Evolutionary conservation across 2,113 vertebrate species (phyloP).

Genomic region (Marcusenius ussheri): DNA sequence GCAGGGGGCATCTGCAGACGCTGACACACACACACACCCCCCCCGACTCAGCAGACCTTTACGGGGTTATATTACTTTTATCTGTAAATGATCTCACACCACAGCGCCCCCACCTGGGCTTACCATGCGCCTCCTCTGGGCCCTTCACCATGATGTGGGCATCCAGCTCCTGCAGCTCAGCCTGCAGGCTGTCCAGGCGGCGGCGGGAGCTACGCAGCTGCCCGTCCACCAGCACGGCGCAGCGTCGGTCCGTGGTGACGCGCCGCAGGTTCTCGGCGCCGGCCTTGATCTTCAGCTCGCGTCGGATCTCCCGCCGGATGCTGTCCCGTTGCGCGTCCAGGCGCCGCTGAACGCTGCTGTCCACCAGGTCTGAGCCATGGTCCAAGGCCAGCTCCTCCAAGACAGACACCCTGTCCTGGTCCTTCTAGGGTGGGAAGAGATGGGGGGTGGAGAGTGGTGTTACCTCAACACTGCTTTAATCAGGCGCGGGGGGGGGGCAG

Average conservation of each 20-base stretch:
- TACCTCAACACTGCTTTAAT: too few relatives aligned
- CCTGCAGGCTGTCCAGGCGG: conserved; percentile 66
- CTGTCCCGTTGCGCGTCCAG: conserved; percentile 61
- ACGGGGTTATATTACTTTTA: background rate
- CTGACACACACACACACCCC: background rate
- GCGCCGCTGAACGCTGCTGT: conserved; percentile 52
- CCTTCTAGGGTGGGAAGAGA: conserved; percentile 36
- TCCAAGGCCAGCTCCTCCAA: conserved; percentile 39
- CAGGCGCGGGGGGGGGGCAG: background rate
- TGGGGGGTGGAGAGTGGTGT: background rate
- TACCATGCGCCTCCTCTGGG: conserved; percentile 36
- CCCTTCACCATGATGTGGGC: conserved; percentile 63
- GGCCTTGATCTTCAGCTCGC: conserved; percentile 72
- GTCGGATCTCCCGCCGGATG: conserved; percentile 65
- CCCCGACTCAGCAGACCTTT: background rate
- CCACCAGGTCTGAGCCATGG: conserved; percentile 48
- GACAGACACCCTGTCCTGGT: conserved; percentile 43
- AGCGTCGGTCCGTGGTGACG: conserved; percentile 65
- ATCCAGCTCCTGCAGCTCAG: conserved; percentile 68
- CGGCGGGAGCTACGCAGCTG: conserved; percentile 64
- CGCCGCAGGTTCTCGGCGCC: conserved; percentile 66
- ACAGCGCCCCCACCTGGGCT: background rate
- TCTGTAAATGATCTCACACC: background rate
- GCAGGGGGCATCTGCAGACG: conserved; percentile 36
- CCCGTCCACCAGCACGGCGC: conserved; percentile 64